Percentiles rank a stretch among this genome's conserved stretches.
phyloP scores from a whole-genome alignment of 2,797 vertebrate genomes.

The Lagodon rhomboides region DNA sequence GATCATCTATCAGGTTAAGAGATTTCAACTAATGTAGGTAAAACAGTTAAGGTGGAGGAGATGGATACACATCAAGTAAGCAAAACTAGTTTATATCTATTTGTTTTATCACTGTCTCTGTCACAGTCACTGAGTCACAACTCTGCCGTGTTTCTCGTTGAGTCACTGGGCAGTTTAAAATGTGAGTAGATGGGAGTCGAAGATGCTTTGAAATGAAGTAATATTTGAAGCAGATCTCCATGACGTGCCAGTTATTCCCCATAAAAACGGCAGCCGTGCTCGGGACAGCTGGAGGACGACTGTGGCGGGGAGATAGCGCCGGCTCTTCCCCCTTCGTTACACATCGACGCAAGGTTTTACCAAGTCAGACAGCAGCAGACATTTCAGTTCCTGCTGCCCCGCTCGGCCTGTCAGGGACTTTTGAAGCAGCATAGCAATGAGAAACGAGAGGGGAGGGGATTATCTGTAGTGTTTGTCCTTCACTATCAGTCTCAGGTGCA shows the following conservation, averaged over 20 bases:
- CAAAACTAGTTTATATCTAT: not conserved
- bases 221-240: constrained; percentile 32
- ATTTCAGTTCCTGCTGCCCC: constrained; percentile 26
- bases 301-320: constrained; percentile 44
- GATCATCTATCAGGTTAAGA: no score
- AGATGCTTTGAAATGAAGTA: constrained; percentile 25
- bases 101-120: not conserved
- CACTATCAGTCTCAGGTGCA: constrained; percentile 43
- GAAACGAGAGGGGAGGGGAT: constrained; percentile 6
- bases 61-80: not conserved
- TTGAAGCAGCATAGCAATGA: not conserved
- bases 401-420: constrained; percentile 21
- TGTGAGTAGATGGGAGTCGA: not conserved
- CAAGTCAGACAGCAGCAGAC: constrained; percentile 31
- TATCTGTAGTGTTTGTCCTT: constrained; percentile 58
- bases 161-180: not conserved
- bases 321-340: constrained; percentile 26
- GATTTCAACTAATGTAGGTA: no score
- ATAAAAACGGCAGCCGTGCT: constrained; percentile 10
- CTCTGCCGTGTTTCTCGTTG: not conserved
- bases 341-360: constrained; percentile 38
- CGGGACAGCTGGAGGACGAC: constrained; percentile 30
- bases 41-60: no score
- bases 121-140: not conserved
- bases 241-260: constrained; percentile 16